These are phyloP conservation scores for Sarcophaga caerulescens DNA, from an alignment of 2,888 invertebrate genomes.

Conservation along the genomic window DNA sequence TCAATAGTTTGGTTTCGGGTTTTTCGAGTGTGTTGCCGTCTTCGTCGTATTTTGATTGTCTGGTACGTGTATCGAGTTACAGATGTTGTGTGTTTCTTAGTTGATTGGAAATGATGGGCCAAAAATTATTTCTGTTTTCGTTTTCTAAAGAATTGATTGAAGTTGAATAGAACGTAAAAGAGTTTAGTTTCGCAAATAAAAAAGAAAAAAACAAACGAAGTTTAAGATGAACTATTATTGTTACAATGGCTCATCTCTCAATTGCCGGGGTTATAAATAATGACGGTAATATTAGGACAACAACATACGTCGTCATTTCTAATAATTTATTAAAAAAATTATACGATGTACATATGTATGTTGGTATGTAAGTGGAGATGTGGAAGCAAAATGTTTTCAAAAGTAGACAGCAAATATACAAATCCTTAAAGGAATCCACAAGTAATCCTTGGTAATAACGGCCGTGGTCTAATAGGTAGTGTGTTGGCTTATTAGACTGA, in stretches of 20 bases:
- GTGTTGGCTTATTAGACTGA: no score
- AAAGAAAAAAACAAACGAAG: not conserved
- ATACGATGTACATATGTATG: no score
- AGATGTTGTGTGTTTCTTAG: conserved; percentile 51
- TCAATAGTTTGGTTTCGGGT: conserved; percentile 5
- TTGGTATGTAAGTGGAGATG: no score
- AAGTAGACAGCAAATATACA: no score
- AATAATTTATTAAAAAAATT: not conserved
- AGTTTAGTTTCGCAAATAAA: conserved; percentile 8
- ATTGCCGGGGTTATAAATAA: not conserved
- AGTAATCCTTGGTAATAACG: no score
- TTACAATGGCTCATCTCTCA: conserved; percentile 9
- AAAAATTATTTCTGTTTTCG: conserved; percentile 40
- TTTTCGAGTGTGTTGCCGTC: conserved; percentile 54
- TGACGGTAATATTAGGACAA: conserved; percentile 36
- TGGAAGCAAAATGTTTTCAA: no score
- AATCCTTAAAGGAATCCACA: no score
- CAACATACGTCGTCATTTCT: no score
- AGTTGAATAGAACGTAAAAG: conserved; percentile 19
- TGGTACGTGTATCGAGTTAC: conserved; percentile 67
- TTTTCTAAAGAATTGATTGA: conserved; percentile 35
- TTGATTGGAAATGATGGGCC: conserved; percentile 61
- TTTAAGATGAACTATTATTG: conserved; percentile 37
- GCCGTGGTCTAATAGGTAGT: rapidly evolving
- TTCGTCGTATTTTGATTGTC: conserved; percentile 24